Evolutionary conservation across 92 coral and sea anemone species (phyloP), one percentile per base, ranked within the genome.

Genomic region (Desmophyllum pertusum): DNA sequence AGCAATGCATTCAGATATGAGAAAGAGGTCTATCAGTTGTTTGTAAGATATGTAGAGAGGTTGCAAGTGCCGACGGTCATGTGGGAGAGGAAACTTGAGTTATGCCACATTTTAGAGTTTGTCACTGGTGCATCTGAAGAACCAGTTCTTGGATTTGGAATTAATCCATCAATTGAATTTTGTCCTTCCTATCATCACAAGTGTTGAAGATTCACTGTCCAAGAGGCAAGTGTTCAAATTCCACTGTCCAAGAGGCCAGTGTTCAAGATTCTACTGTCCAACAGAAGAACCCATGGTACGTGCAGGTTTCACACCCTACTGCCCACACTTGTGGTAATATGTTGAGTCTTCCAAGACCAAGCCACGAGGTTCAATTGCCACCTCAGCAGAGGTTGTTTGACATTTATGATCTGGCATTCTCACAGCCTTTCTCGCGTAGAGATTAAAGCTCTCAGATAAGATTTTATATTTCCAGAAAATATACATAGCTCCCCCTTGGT

Each of bases 261-360:
- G 36, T 10, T 48, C 5, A 30, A 59, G 83, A 42, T 3, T 75
- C 74, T 73, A 76, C 66, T 84, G 51, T 39, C 57, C 76, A 77
- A 64, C 78, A 43, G 36, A 48, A 55, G 38, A 45, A 31, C 83
- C 75, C 70, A 62, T 52, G 33, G 67, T 55, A 0, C 53, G n/a
- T 76, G 87, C 83, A 73, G 84, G 92, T 36, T 89, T 89, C 74
- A 75, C 85, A 52, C 89, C n/a, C 89, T 43, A 77, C 80, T 53
- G 92, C 86, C 64, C 89, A 89, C 81, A 84, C 86, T 74, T 84
- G 89, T 78, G 45, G 86, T 73, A 79, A 84, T 69, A 73, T 89
- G 36, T 73, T 89, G 50, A 82, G 80, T 31, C 78, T 85, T 66
- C 89, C 89, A 75, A 70, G 91, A 64, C 76, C 79, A 69, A 88